Evolutionary conservation across 2,888 invertebrate species (phyloP).

Genomic region (Mantis religiosa): DNA sequence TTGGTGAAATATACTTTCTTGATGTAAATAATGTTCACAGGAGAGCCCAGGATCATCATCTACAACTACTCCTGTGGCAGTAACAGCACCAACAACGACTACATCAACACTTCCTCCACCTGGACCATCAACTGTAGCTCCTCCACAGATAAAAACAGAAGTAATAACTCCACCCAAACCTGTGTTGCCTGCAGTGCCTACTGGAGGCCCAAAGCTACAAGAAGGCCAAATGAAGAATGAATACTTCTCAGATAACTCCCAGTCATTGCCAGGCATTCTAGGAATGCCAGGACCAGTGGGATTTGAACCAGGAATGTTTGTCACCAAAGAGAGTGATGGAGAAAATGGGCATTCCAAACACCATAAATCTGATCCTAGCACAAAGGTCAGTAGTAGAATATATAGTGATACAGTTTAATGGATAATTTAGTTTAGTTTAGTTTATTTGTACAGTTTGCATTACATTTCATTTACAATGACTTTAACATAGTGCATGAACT

Average conservation of each 20-base stretch:
- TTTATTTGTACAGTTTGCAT: no score
- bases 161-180: background rate
- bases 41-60: background rate
- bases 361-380: conserved; percentile 41
- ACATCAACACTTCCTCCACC: background rate
- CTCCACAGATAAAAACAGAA: background rate
- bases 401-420: no score
- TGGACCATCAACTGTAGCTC: background rate
- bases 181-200: background rate
- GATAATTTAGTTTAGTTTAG: no score
- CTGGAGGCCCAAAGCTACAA: background rate
- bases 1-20: background rate
- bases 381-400: conserved; percentile 45
- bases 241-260: conserved; percentile 75
- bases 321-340: conserved; percentile 45
- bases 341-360: conserved; percentile 45
- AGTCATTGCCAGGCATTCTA: conserved; percentile 68
- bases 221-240: conserved; percentile 32
- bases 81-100: background rate
- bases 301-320: conserved; percentile 83
- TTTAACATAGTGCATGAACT: no score
- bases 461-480: no score
- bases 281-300: conserved; percentile 63
- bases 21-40: background rate
- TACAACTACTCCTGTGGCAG: background rate